Evolutionary conservation across 2,113 vertebrate genomes (phyloP).

Genomic region (Kryptolebias marmoratus): DNA sequence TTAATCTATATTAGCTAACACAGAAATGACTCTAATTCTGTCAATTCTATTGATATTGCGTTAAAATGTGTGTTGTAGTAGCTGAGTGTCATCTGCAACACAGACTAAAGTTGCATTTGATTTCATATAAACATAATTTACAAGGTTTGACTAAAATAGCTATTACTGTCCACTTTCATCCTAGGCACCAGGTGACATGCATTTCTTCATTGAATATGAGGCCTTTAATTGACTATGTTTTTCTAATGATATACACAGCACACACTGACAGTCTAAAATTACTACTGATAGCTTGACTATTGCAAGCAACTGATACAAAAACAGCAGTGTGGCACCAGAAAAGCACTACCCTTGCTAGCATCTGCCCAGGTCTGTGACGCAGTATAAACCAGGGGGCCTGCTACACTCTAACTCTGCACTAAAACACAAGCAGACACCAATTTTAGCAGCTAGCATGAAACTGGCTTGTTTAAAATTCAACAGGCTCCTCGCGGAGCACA

Average conservation of each 20-base stretch:
- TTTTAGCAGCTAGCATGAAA: constrained; percentile 40
- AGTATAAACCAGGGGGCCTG: constrained; percentile 50
- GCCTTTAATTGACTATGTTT: too few species aligned
- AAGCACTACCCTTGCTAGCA: constrained; percentile 23
- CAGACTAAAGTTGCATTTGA: too few species aligned
- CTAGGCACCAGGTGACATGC: too few species aligned
- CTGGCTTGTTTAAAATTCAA: constrained; percentile 69
- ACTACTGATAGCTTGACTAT: constrained; percentile 15
- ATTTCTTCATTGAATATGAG: too few species aligned
- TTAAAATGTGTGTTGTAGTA: too few species aligned
- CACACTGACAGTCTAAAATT: neutral
- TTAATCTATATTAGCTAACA: too few species aligned
- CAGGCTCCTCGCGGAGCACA: constrained; percentile 52
- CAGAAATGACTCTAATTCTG: too few species aligned
- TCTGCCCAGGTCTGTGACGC: constrained; percentile 59
- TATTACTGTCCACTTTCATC: too few species aligned
- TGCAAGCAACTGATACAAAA: neutral
- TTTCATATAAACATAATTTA: too few species aligned
- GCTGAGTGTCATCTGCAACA: too few species aligned
- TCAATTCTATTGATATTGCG: too few species aligned
- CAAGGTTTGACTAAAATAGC: too few species aligned
- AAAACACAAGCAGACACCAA: constrained; percentile 29
- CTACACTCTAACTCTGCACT: constrained; percentile 15
- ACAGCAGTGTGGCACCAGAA: constrained; percentile 7
- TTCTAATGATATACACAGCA: neutral